Evolutionary conservation across 2,888 invertebrate species (phyloP).

Genomic region (Callosobruchus maculatus): DNA sequence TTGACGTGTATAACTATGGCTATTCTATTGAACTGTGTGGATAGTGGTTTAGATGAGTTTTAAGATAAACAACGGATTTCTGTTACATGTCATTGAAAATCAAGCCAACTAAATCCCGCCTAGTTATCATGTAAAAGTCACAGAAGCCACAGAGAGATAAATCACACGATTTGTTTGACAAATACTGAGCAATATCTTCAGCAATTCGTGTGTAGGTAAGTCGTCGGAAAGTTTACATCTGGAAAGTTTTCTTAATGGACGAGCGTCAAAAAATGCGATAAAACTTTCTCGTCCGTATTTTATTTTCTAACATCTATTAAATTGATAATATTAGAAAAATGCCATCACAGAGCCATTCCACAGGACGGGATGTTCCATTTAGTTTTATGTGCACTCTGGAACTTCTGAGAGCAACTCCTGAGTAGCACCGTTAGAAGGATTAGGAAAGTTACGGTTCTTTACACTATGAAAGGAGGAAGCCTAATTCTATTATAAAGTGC

Average conservation of each 20-base stretch:
- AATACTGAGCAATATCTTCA: background rate
- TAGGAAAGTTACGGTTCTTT: background rate
- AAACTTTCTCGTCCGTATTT: background rate
- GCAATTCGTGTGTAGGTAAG: background rate
- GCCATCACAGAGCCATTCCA: background rate
- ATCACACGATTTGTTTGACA: background rate
- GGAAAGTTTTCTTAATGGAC: background rate
- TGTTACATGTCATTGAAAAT: too few species aligned
- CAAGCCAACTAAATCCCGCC: background rate
- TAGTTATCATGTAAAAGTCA: background rate
- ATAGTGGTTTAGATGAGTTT: too few species aligned
- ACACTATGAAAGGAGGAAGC: background rate
- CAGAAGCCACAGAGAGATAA: background rate
- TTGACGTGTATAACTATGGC: too few species aligned
- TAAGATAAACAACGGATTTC: too few species aligned
- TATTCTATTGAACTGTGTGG: too few species aligned
- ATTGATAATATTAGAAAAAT: background rate
- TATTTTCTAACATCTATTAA: background rate
- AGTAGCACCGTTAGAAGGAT: background rate
- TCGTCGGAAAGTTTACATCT: background rate
- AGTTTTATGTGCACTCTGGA: background rate
- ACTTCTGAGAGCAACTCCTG: background rate
- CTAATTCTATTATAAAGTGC: background rate
- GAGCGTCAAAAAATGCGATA: background rate
- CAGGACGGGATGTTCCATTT: background rate